Evolutionary conservation across 2,797 vertebrate species (phyloP), one percentile per base, ranked within the genome.

Genomic region (Phoebastria nigripes): DNA sequence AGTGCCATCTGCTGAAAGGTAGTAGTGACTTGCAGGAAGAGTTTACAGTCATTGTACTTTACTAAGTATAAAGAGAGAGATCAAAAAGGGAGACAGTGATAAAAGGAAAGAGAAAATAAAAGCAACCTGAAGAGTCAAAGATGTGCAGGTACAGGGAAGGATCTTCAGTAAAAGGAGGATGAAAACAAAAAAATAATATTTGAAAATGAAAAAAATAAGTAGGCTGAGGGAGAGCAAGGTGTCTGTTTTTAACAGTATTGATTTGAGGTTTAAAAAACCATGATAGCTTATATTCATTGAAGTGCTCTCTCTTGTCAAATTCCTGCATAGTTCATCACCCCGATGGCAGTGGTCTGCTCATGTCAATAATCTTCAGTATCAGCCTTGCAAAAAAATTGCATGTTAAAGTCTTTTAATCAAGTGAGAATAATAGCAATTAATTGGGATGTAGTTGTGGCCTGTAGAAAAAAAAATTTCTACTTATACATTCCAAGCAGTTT

Each of bases 1-100:
- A 98, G 94, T 97, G 98, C 97, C 97, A 98, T 97, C 97, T 98
- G 95, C 97, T 98, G 97, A 97, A 97, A 97, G 96, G 86, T n/a
- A 93, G 44, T 19, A 92, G 88, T 73, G 96, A 91, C 63, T 96
- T 92, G 47, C 89, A 94, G 76, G 56, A 85, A 62, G 91, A 94
- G 42, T 93, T 96, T 95, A 66, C n/a, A 56, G 66, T 33, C 35
- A 12, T 19, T 52, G 14, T 46, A 20, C 12, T 74, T 89, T 37
- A 47, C 11, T 58, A 84, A 72, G 31, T 4, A 33, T 5, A 58
- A 81, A 92, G 54, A 89, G 9, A 46, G 15, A 84, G 31, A 85
- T 49, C 25, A 25, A 46, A 49, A 72, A 80, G 14, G 15, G 12
- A 58, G 49, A 63, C 20, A 15, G 10, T 39, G 37, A 35, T 49